A percentile compares a stretch with the other conserved stretches of the same genome.
Evolutionary conservation across 2,797 vertebrate genomes (phyloP).

Genomic region (Potorous gilbertii): DNA sequence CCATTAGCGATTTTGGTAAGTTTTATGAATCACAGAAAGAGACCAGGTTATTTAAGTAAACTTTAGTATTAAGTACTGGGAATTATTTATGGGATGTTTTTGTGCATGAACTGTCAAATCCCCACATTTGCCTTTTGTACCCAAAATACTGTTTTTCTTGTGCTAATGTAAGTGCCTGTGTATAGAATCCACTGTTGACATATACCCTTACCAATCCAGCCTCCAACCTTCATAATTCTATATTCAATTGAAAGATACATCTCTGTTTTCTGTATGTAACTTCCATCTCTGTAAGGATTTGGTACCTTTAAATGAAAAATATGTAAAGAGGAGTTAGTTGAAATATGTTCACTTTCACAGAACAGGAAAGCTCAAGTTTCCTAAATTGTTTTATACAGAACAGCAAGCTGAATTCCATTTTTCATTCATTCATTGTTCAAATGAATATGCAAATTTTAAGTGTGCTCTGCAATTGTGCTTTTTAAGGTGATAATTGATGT

Average conservation of each 20-base stretch:
- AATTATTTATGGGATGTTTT: conserved; percentile 56
- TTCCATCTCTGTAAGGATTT: conserved; percentile 22
- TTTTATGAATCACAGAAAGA: conserved; percentile 83
- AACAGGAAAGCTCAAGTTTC: conserved; percentile 10
- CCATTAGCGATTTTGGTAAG: conserved; percentile 81
- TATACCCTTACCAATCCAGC: not conserved
- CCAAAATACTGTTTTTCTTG: conserved; percentile 5
- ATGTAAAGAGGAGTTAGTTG: conserved; percentile 8
- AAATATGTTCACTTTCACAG: conserved; percentile 30
- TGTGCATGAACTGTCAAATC: conserved; percentile 31
- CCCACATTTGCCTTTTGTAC: conserved; percentile 8
- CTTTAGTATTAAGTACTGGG: conserved; percentile 60
- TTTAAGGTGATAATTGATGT: conserved; percentile 48
- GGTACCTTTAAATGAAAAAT: conserved; percentile 45
- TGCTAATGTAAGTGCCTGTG: not conserved
- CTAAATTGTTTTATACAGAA: conserved; percentile 60
- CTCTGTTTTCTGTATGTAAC: conserved; percentile 20
- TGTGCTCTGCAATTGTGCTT: conserved; percentile 50
- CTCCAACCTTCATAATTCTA: not conserved
- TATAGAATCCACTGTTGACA: not conserved
- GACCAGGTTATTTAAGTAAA: conserved; percentile 76
- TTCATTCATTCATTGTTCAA: conserved; percentile 56
- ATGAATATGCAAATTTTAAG: conserved; percentile 64
- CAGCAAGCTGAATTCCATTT: conserved; percentile 42
- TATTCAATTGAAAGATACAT: conserved; percentile 32